Evolutionary conservation across 2,113 vertebrate species (phyloP), one percentile per base, ranked within the genome.

Genomic region (Jacana jacana): DNA sequence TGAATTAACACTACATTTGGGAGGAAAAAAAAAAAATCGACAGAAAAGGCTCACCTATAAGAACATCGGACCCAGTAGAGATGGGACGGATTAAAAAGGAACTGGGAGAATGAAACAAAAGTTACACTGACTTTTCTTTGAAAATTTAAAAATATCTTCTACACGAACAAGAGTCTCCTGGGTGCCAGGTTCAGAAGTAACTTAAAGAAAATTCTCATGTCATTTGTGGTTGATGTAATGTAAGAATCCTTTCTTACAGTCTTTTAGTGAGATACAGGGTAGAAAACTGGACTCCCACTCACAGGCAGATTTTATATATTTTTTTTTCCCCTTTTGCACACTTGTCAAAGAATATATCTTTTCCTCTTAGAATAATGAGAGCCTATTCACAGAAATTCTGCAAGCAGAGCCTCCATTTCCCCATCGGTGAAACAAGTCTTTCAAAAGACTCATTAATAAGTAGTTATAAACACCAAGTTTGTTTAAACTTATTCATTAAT

Each of bases 171-270:
- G 68, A 91, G 88, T 96, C 94, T 92, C 95, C 64, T 96, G 89
- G 91, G 95, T 96, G 71, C 73, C 73, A 82, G 77, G 89, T 93
- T 96, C 92, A 95, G 87, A 95, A 95, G 89, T 52, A 91, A 91
- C 97, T 96, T 97, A 91, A 95, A 96, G 91, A 96, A 97, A 95
- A 96, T 63, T 95, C 85, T 95, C 86, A 73, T 95, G 93, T 97
- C 91, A 94, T 96, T 97, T 89, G 85, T 58, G 63, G 91, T 78
- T 95, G 93, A 93, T 93, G 82, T 78, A 89, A 94, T 55, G 64
- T 75, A 85, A 93, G 73, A 94, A 87, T 70, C 40, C 63, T 93
- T 91, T 91, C 85, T 96, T 86, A 24, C 64, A 95, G 88, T 46
- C 69, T 95, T 95, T 72, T 84, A 83, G 81, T n/a, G 66, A 93